Base-by-base conservation (phyloP, 2,888 invertebrate genomes). In the Pandemis corylana region DNA sequence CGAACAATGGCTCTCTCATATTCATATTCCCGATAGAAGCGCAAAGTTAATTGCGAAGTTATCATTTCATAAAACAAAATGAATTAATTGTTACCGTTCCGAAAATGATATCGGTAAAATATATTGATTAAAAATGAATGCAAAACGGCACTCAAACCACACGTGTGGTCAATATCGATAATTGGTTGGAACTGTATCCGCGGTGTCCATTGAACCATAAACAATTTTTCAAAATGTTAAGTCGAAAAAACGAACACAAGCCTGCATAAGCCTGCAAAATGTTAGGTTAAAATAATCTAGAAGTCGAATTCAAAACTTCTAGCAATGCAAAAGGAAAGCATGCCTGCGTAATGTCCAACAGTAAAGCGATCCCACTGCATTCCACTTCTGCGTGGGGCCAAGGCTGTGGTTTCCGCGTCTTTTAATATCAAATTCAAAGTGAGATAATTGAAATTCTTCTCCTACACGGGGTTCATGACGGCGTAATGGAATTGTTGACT, bases 381-480 rank as follows among this genome's bases (percentile, higher is more conserved):
- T 65, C 49, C 64, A 10, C 4, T 9, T 10, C 5, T 7, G 3
- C 15, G 3, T 28, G 7, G 73, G 59, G 44, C 44, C 73, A 36
- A 36, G 49, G 63, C n/a, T 63, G 68, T n/a, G 73, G 73, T 28
- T 74, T 65, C 51, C 53, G 51, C 51, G 61, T 49, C 20, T 74
- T 73, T 73, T 69, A 69, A 73, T 73, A 73, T 73, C 73, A 73
- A 69, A 74, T 70, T 74, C 70, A 70, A 61, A 66, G 70, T 51
- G 44, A 62, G 53, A 70, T 75, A 75, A 75, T 75, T 75, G 69
- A 70, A 75, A 75, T 75, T 70, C 74, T 75, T 75, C 66, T 51
- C 44, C 53, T 62, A 67, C 74, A 66, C 65, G 15, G 70, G 66
- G 53, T 66, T 62, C 74, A 66, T 69, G 28, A 70, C 53, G 44